A percentile compares a stretch with the other conserved stretches of the same genome.
Conservation (phyloP, 2,888 invertebrate genomes). For the Heliconius sara region DNA sequence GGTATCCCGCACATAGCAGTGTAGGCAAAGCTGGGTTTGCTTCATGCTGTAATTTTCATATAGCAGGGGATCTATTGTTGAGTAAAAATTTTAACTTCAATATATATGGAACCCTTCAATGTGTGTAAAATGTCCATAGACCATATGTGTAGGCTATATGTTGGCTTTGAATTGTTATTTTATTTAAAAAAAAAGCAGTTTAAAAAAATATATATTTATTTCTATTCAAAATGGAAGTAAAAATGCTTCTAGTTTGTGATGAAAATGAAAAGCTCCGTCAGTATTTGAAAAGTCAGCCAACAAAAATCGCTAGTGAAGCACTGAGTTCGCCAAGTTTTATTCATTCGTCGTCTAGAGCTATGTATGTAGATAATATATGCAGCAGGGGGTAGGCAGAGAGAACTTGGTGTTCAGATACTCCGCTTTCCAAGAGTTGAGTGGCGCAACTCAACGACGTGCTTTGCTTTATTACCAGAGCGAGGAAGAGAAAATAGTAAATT, state of each 20-base stretch:
- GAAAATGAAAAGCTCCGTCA: constrained; percentile 8
- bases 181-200: neutral
- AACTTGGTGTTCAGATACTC: neutral
- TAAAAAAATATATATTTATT: neutral
- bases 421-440: too few relatives aligned
- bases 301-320: neutral
- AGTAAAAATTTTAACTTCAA: too few relatives aligned
- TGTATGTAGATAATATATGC: neutral
- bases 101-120: too few relatives aligned
- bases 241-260: neutral
- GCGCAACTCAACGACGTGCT: too few relatives aligned
- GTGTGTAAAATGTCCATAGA: too few relatives aligned
- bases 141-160: neutral
- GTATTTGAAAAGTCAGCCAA: constrained; percentile 11
- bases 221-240: neutral
- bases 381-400: neutral
- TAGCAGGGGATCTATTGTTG: too few relatives aligned
- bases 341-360: neutral
- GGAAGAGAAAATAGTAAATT: too few relatives aligned
- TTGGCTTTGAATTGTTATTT: neutral
- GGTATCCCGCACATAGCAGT: too few relatives aligned
- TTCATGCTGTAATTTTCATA: too few relatives aligned
- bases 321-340: neutral
- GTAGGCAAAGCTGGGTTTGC: too few relatives aligned
- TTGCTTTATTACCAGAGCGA: too few relatives aligned